Evolutionary conservation across 2,797 vertebrate species (phyloP).

Genomic region (Falco concolor): DNA sequence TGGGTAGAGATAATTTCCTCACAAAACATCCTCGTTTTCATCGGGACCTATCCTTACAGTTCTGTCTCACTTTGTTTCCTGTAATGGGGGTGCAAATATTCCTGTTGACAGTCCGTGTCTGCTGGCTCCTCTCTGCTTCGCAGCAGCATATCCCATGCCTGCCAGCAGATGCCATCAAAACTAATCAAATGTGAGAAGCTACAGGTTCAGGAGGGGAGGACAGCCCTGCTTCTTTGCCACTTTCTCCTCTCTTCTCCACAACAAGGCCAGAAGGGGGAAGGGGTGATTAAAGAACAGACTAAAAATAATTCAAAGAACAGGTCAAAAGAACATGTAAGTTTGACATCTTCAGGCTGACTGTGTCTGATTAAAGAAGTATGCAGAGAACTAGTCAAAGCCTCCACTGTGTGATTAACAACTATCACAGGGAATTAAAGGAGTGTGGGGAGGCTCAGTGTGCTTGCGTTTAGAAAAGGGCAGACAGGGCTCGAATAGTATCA

Average conservation of each 20-base stretch:
- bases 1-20: background rate
- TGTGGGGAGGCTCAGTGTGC: background rate
- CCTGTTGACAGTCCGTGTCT: background rate
- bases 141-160: background rate
- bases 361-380: background rate
- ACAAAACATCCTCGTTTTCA: background rate
- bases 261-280: background rate
- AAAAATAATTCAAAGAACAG: background rate
- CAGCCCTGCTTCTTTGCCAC: background rate
- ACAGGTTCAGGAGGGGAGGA: background rate
- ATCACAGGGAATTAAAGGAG: background rate
- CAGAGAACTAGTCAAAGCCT: background rate
- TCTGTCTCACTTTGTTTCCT: background rate
- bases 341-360: background rate
- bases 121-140: background rate
- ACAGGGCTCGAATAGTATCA: background rate
- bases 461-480: background rate
- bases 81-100: background rate
- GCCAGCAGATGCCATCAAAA: slow-evolving; percentile 35
- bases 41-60: background rate
- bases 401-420: background rate
- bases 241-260: background rate
- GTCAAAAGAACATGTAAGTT: background rate
- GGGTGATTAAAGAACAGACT: background rate
- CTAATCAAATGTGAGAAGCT: background rate